Evolutionary conservation across 2,113 vertebrate species (phyloP).

Genomic region (Syngnathus scovelli): DNA sequence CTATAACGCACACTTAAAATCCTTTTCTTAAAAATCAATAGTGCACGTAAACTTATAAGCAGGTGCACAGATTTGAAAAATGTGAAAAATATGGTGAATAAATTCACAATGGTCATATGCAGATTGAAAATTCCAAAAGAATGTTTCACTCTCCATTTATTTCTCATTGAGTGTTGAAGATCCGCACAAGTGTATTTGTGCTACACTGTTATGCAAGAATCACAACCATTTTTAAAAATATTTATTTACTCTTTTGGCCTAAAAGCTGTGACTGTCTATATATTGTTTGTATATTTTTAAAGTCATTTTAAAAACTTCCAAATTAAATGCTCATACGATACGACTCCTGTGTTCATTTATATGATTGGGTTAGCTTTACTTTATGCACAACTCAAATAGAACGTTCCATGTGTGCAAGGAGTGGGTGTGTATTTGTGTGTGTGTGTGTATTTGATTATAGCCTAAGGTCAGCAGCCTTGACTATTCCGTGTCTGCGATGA

Average conservation of each 20-base stretch:
- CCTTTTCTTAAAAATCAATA: not conserved
- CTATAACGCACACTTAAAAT: not conserved
- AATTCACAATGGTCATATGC: constrained; percentile 32
- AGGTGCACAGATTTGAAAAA: too few species aligned
- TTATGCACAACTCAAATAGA: not conserved
- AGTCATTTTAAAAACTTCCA: constrained; percentile 14
- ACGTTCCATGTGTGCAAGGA: constrained; percentile 17
- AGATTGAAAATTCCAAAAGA: constrained; percentile 37
- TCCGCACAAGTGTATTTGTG: not conserved
- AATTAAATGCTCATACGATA: constrained; percentile 37
- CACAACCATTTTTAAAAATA: constrained; percentile 14
- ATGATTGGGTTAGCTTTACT: not conserved
- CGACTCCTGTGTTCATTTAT: not conserved
- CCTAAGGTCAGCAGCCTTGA: constrained; percentile 47
- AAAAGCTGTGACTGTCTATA: constrained; percentile 1
- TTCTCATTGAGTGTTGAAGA: not conserved
- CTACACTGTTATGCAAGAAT: not conserved
- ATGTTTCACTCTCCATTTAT: constrained; percentile 15
- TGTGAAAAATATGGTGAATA: too few species aligned
- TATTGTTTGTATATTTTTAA: constrained; percentile 23
- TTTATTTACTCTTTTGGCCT: constrained; percentile 42
- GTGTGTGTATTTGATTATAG: constrained; percentile 50
- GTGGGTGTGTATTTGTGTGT: not conserved
- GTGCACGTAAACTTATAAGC: too few species aligned
- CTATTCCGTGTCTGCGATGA: constrained; percentile 39